Evolutionary conservation across 2,797 vertebrate genomes (phyloP).

Genomic region (Adrianichthys oophorus): DNA sequence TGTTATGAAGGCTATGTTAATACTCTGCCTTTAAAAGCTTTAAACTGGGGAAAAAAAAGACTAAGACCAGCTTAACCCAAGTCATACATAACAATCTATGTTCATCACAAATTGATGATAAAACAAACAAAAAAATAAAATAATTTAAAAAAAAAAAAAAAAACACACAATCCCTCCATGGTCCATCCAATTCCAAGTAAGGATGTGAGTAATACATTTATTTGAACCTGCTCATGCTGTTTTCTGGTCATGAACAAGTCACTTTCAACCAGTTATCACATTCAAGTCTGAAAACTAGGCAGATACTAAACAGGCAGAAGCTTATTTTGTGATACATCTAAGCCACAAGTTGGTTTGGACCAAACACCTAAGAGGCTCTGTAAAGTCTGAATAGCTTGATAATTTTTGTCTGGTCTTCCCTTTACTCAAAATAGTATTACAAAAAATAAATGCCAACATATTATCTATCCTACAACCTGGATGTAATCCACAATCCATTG

Average conservation of each 20-base stretch:
- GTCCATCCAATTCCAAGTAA: conserved; percentile 12
- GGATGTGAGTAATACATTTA: neutral
- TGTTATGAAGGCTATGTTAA: conserved; percentile 13
- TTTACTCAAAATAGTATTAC: no score
- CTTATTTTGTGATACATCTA: no score
- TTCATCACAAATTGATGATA: conserved; percentile 7
- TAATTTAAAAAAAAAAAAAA: no score
- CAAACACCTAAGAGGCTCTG: no score
- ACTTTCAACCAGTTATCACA: neutral
- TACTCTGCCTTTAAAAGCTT: conserved; percentile 18
- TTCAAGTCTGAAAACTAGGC: neutral
- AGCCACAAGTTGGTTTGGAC: no score
- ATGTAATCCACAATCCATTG: no score
- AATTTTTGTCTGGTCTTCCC: no score
- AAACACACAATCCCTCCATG: neutral
- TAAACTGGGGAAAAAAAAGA: neutral
- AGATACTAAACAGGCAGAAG: neutral
- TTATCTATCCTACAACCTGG: no score
- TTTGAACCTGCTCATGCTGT: neutral
- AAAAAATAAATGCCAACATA: no score
- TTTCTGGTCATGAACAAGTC: neutral
- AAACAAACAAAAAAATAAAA: no score
- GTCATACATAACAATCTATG: neutral
- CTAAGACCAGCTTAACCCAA: neutral
- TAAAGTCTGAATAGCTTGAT: no score